phyloP scores from a whole-genome alignment of 2,797 vertebrate genomes.

The Odontamblyopus lacepedii region DNA sequence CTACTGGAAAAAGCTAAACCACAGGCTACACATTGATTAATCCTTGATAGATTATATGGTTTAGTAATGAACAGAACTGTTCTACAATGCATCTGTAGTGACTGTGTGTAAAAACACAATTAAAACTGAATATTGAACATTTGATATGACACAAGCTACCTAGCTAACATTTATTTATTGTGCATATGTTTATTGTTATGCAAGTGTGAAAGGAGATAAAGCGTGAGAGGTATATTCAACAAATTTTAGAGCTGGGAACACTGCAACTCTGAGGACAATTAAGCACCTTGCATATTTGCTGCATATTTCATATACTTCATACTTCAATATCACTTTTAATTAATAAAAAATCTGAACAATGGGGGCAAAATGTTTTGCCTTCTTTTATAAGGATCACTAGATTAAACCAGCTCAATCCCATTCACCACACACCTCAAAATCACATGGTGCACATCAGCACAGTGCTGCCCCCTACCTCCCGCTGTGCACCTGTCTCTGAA shows the following conservation, averaged over 20 bases:
- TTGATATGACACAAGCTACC: no score
- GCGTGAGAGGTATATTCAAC: no score
- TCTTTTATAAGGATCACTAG: conserved; percentile 32
- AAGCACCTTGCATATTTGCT: neutral
- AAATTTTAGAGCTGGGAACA: no score
- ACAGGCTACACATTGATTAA: neutral
- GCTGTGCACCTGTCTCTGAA: conserved; percentile 35
- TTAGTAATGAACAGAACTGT: neutral
- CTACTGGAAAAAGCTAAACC: neutral
- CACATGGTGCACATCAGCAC: conserved; percentile 9
- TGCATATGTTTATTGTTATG: neutral
- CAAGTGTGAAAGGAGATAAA: neutral
- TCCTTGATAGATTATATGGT: neutral
- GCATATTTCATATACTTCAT: neutral
- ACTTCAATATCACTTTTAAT: neutral
- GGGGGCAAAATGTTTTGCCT: conserved; percentile 10
- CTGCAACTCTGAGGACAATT: neutral
- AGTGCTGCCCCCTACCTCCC: conserved; percentile 17
- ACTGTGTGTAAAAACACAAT: neutral
- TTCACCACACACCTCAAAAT: conserved; percentile 32
- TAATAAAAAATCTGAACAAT: neutral
- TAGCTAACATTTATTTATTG: neutral
- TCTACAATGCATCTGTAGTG: neutral
- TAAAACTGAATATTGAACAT: no score
- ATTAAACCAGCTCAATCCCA: conserved; percentile 34